phyloP scores from a whole-genome alignment of 2,797 vertebrate species.

The Petrocephalus schoutedeni region DNA sequence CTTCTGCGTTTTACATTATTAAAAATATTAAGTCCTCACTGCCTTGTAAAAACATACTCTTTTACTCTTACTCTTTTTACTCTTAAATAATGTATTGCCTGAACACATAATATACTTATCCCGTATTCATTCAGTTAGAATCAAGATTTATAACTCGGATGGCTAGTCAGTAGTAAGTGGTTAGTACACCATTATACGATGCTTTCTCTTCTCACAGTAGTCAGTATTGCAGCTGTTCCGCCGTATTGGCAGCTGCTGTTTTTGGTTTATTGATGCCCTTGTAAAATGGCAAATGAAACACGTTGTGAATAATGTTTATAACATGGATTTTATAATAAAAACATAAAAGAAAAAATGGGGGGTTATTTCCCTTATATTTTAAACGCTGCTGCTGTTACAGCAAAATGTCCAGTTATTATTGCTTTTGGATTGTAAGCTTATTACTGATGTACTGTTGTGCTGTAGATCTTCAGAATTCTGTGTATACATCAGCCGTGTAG shows the following conservation, averaged over 20 bases:
- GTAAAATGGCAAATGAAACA: neutral
- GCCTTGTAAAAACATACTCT: neutral
- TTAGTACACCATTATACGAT: neutral
- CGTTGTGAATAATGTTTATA: neutral
- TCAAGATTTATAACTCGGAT: neutral
- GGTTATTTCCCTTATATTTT: neutral
- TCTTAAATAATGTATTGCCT: neutral
- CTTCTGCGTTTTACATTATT: neutral
- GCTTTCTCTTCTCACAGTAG: neutral
- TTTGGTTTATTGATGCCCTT: neutral
- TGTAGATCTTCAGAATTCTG: neutral
- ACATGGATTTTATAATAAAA: neutral
- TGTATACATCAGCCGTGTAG: neutral
- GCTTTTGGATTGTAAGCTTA: neutral
- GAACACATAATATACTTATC: neutral
- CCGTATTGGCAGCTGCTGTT: neutral
- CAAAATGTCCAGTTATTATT: neutral
- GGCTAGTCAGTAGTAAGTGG: neutral
- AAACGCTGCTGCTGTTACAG: neutral
- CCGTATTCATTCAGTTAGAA: neutral
- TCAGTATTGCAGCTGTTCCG: neutral
- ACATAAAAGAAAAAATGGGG: neutral
- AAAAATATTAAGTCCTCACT: neutral
- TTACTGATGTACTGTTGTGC: neutral
- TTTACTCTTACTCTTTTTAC: neutral